These are phyloP conservation scores for Dolichallabes microphthalmus DNA, from an alignment of 2,113 vertebrate species.

Conservation along the genomic window DNA sequence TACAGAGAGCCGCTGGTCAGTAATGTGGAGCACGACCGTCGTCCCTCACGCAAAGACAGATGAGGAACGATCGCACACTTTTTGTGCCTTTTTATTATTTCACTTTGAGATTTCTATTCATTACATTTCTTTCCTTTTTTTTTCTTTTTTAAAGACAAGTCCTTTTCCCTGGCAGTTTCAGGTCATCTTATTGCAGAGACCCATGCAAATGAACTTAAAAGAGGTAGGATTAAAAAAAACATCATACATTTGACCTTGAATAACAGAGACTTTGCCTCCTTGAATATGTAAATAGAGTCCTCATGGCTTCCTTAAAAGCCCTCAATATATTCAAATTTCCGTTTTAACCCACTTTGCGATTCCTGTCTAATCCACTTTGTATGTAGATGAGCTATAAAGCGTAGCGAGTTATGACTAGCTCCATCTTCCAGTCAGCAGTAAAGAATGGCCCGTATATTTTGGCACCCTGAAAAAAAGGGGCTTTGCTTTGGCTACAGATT, in stretches of 20 bases:
- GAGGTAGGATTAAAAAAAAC: constrained; percentile 35
- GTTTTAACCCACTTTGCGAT: constrained; percentile 35
- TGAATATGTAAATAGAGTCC: constrained; percentile 37
- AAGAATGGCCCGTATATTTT: background rate
- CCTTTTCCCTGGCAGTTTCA: constrained; percentile 28
- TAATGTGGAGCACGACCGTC: background rate
- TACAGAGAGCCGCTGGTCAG: constrained; percentile 52
- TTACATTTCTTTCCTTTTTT: constrained; percentile 49
- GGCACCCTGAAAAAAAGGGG: background rate
- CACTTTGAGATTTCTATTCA: constrained; percentile 62
- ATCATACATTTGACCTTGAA: constrained; percentile 68
- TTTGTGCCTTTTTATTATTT: constrained; percentile 7
- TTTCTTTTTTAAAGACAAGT: constrained; percentile 25
- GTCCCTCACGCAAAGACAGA: background rate
- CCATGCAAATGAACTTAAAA: constrained; percentile 35
- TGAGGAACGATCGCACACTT: constrained; percentile 4
- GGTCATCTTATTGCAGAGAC: constrained; percentile 49
- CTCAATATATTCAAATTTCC: constrained; percentile 30
- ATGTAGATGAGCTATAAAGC: constrained; percentile 55
- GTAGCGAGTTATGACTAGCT: constrained; percentile 17
- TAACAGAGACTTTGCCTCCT: constrained; percentile 49
- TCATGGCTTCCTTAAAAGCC: constrained; percentile 27
- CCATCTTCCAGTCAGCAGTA: constrained; percentile 11
- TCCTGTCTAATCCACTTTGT: constrained; percentile 42
- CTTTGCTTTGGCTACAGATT: background rate